These are phyloP conservation scores for Ptychadena robeensis DNA, from an alignment of 2,797 vertebrate species.

Conservation along the genomic window DNA sequence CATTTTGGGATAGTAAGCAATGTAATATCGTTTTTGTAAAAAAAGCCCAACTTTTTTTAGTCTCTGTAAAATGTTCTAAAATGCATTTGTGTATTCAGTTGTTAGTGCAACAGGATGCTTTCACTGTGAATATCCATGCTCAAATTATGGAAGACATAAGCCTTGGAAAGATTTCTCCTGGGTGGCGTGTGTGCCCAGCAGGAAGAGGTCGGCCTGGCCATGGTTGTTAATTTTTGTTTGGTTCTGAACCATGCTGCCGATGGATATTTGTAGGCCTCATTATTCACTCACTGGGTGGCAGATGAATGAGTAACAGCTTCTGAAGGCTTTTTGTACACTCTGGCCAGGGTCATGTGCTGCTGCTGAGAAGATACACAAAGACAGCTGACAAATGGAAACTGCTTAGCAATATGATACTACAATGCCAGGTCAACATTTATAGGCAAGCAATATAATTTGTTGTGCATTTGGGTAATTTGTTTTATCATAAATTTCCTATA, in stretches of 20 bases:
- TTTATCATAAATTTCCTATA: too few relatives aligned
- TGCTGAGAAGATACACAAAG: slow-evolving; percentile 43
- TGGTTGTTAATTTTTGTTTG: slow-evolving; percentile 82
- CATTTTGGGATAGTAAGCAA: not conserved
- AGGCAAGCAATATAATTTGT: not conserved
- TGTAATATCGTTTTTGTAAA: too few relatives aligned
- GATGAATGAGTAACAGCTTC: slow-evolving; percentile 62
- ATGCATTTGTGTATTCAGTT: too few relatives aligned
- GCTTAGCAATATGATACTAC: slow-evolving; percentile 15
- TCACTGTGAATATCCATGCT: slow-evolving; percentile 2
- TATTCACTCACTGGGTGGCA: slow-evolving; percentile 80
- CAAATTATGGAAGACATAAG: not conserved
- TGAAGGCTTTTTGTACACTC: slow-evolving; percentile 55
- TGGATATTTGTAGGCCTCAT: slow-evolving; percentile 77
- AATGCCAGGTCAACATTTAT: not conserved
- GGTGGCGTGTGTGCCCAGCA: slow-evolving; percentile 72
- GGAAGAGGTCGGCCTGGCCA: slow-evolving; percentile 78
- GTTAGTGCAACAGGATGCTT: not conserved
- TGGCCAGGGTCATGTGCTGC: slow-evolving; percentile 53
- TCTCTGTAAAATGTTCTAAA: too few relatives aligned
- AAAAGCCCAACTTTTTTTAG: too few relatives aligned
- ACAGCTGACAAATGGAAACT: slow-evolving; percentile 21
- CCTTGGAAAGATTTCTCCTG: slow-evolving; percentile 20
- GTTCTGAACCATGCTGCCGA: slow-evolving; percentile 69
- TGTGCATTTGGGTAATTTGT: too few relatives aligned